Percentiles rank a stretch among this genome's conserved stretches.
These are phyloP conservation scores for Maniola jurtina DNA, from an alignment of 1,140 invertebrate genomes.

Conservation along the genomic window DNA sequence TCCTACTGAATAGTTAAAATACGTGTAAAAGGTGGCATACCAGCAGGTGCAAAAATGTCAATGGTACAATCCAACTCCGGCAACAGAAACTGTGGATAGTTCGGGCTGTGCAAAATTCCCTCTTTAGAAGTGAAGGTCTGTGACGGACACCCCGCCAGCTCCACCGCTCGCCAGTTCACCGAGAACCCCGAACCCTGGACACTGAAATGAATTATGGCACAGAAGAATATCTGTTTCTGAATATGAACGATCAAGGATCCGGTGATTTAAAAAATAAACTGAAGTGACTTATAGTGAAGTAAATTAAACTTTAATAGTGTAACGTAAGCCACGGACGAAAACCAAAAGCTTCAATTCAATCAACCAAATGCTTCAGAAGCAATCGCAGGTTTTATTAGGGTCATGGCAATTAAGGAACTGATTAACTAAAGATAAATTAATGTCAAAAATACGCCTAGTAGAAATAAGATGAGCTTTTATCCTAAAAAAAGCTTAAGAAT, in stretches of 20 bases:
- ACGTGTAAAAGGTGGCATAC: slow-evolving; percentile 43
- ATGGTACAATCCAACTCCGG: slow-evolving; percentile 83
- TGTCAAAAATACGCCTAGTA: too few relatives aligned
- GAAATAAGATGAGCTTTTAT: too few relatives aligned
- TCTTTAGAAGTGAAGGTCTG: slow-evolving; percentile 82
- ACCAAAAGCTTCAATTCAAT: too few relatives aligned
- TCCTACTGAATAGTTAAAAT: neutral
- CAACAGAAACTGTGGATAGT: slow-evolving; percentile 84
- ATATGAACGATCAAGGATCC: neutral
- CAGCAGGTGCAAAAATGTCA: slow-evolving; percentile 81
- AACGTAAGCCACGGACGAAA: too few relatives aligned
- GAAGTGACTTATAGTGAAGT: too few relatives aligned
- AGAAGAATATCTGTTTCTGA: neutral
- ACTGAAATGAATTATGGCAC: slow-evolving; percentile 34
- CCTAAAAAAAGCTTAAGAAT: too few relatives aligned
- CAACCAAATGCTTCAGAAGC: too few relatives aligned
- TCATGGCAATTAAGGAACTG: too few relatives aligned
- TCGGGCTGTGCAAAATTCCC: slow-evolving; percentile 80
- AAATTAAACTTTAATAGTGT: too few relatives aligned
- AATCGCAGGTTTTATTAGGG: too few relatives aligned
- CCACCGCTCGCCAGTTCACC: slow-evolving; percentile 83
- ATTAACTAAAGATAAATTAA: too few relatives aligned
- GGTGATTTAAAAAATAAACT: too few relatives aligned
- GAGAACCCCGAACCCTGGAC: slow-evolving; percentile 83
- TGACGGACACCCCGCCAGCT: slow-evolving; percentile 82